Percentiles rank a stretch among this genome's conserved stretches.
Evolutionary conservation across 2,888 invertebrate species (phyloP).

Genomic region (Griposia aprilina): DNA sequence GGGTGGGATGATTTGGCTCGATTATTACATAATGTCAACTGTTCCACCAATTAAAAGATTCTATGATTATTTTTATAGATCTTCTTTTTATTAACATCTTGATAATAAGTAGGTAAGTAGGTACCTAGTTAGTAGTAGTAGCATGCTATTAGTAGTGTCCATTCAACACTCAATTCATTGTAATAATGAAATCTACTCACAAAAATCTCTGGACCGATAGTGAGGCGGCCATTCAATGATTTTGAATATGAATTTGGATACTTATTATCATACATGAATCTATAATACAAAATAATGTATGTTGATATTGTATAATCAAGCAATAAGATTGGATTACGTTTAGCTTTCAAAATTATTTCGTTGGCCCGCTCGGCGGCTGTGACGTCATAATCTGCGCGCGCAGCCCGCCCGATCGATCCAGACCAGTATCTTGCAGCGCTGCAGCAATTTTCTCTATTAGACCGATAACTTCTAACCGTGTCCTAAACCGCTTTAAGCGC

Average conservation of each 20-base stretch:
- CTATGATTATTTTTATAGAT: background rate
- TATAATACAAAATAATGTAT: slow-evolving; percentile 50
- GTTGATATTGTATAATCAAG: slow-evolving; percentile 65
- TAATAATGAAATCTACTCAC: background rate
- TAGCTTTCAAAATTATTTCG: slow-evolving; percentile 78
- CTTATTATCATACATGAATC: slow-evolving; percentile 39
- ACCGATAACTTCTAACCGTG: slow-evolving; percentile 55
- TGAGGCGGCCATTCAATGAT: background rate
- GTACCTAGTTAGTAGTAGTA: background rate
- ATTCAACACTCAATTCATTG: background rate
- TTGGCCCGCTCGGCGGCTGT: slow-evolving; percentile 83
- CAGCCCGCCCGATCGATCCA: slow-evolving; percentile 85
- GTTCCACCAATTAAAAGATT: background rate
- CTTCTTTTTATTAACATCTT: background rate
- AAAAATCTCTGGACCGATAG: background rate
- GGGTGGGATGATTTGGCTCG: background rate
- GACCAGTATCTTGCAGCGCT: slow-evolving; percentile 79
- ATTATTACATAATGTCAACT: slow-evolving; percentile 23
- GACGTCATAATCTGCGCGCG: slow-evolving; percentile 89
- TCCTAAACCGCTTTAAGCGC: slow-evolving; percentile 76
- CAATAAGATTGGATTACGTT: slow-evolving; percentile 69
- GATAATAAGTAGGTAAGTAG: background rate
- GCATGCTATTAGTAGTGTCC: background rate
- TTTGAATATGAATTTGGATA: slow-evolving; percentile 28
- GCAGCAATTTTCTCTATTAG: slow-evolving; percentile 75